Percentiles rank a stretch among this genome's conserved stretches.
Evolutionary conservation across 2,888 invertebrate genomes (phyloP).

Genomic region (Metopia argyrocephala): DNA sequence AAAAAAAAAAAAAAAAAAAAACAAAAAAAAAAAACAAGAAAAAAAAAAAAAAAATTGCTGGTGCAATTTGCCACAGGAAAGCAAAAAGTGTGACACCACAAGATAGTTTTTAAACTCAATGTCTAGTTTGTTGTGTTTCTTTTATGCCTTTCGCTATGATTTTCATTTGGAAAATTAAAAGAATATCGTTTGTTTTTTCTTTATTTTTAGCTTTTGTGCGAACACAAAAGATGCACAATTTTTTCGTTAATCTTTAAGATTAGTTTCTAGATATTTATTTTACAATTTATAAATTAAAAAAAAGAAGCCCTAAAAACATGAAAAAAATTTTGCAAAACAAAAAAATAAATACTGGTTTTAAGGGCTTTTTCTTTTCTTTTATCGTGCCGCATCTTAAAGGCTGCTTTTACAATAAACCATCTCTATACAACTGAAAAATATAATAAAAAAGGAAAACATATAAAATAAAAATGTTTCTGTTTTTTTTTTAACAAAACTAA

Average conservation of each 20-base stretch:
- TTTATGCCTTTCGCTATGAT: background rate
- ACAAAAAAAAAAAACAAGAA: background rate
- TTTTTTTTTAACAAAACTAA: constrained; percentile 10
- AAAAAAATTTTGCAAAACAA: too few species aligned
- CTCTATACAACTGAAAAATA: background rate
- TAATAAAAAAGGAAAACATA: background rate
- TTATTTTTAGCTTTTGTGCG: background rate
- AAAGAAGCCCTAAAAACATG: too few species aligned
- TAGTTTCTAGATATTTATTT: background rate
- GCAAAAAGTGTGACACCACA: background rate
- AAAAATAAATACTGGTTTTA: too few species aligned
- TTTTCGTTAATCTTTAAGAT: background rate
- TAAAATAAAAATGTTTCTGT: background rate
- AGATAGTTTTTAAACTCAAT: background rate
- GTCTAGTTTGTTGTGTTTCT: background rate
- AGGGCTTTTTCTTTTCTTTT: background rate
- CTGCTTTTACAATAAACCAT: constrained; percentile 13
- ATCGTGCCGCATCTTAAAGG: constrained; percentile 21
- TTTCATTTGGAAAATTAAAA: constrained; percentile 23
- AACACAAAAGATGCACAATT: background rate
- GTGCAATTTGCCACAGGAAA: background rate
- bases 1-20: background rate
- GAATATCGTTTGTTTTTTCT: background rate
- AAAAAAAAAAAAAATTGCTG: background rate
- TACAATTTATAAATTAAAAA: background rate